Evolutionary conservation across 1,140 invertebrate genomes (phyloP).

Genomic region (Eurosta solidaginis): DNA sequence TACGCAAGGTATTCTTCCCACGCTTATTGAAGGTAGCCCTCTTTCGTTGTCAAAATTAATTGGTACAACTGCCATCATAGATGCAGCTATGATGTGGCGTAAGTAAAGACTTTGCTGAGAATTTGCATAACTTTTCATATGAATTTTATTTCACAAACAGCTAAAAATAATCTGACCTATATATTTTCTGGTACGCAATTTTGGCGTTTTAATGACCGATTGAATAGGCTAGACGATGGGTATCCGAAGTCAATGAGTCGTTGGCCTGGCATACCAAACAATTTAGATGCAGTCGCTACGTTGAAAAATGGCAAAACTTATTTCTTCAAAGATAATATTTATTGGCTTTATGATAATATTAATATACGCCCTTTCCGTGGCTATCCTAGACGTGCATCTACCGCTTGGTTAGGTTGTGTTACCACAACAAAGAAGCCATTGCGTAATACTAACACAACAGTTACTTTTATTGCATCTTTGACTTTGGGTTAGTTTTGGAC

Average conservation of each 20-base stretch:
- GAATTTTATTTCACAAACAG: constrained; percentile 1
- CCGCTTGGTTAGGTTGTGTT: constrained; percentile 67
- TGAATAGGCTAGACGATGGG: constrained; percentile 64
- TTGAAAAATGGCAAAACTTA: constrained; percentile 63
- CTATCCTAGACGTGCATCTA: constrained; percentile 63
- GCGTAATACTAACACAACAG: constrained; percentile 33
- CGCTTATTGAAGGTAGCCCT: constrained; percentile 62
- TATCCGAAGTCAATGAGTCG: constrained; percentile 71
- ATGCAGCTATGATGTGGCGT: constrained; percentile 72
- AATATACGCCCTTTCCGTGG: constrained; percentile 61
- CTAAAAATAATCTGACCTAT: constrained; percentile 65
- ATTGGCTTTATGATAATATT: constrained; percentile 69
- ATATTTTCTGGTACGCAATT: constrained; percentile 67
- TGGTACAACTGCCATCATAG: constrained; percentile 57
- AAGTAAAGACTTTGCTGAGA: constrained; percentile 39
- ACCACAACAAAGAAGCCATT: constrained; percentile 32
- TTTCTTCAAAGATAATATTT: constrained; percentile 69
- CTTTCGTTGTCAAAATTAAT: constrained; percentile 60
- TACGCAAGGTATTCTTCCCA: constrained; percentile 56
- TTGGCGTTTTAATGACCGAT: constrained; percentile 71
- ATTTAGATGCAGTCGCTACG: constrained; percentile 70
- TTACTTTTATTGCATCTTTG: constrained; percentile 33
- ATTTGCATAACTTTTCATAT: constrained; percentile 38
- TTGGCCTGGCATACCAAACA: constrained; percentile 69
- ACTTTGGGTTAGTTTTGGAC: neutral